These are phyloP conservation scores for Panonychus citri DNA, from an alignment of 1,140 invertebrate genomes.

Conservation along the genomic window DNA sequence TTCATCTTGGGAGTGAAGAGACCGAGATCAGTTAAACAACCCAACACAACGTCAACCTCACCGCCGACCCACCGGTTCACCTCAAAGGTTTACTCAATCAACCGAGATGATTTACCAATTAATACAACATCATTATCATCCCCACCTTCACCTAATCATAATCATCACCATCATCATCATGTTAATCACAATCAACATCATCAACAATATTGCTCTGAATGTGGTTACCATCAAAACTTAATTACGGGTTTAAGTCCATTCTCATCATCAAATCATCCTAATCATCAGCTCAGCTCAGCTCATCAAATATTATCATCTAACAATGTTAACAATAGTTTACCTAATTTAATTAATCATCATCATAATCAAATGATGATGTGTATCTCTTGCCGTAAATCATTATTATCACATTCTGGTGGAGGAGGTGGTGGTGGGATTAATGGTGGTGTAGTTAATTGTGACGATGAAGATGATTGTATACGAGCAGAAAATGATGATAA, in stretches of 20 bases:
- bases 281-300: not conserved
- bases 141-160: constrained; percentile 12
- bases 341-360: too few species aligned
- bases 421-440: too few species aligned
- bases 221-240: too few species aligned
- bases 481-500: too few species aligned
- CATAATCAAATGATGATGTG: not conserved
- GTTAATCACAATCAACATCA: not conserved
- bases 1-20: constrained; percentile 81
- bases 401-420: too few species aligned
- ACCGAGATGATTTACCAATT: not conserved
- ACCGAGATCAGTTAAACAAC: constrained; percentile 34
- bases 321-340: not conserved
- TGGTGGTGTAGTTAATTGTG: constrained; percentile 78
- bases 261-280: not conserved
- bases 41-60: not conserved
- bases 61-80: not conserved
- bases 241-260: not conserved
- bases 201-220: too few species aligned
- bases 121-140: too few species aligned
- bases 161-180: not conserved
- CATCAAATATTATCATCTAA: not conserved
- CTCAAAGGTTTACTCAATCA: not conserved
- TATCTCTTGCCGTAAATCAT: too few species aligned
- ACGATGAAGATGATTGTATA: constrained; percentile 20